Evolutionary conservation across 64 coral and sea anemone species (phyloP), one percentile per base, ranked within the genome.

Genomic region (Orbicella faveolata): DNA sequence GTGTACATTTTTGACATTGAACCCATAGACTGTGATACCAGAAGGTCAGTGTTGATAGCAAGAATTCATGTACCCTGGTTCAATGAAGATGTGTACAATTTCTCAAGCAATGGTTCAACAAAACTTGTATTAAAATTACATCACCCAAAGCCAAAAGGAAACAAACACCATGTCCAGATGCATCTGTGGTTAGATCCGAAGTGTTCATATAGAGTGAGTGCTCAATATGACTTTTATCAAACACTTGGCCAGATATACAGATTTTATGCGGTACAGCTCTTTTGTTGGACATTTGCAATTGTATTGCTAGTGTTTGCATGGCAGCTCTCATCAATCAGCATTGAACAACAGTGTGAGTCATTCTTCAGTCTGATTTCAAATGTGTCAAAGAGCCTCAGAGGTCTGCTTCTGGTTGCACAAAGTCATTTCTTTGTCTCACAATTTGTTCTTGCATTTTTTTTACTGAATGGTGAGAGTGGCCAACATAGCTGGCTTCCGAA

Each of bases 21-120:
- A 91, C 36, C 68, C 10, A 77, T 73, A 65, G 81, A 91, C 34
- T 93, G 97, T 94, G 94, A 91, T n/a, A 72, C 59, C 4, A 64
- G 54, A 14, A 80, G 39, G 23, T 70, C 87, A 86, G 26, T 90
- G 51, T 63, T 98, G 15, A 79, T 80, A 36, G 94, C 76, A 59
- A 74, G 86, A 88, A 86, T 96, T 77, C 91, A 99, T 84, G 90
- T 96, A 14, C 97, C 97, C 4, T 99, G 97, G 97, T 99, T 90
- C 75, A 88, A 86, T 84, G 97, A 99, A 94, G 88, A 99, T 63
- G 74, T 94, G 44, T 96, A 91, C 52, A 81, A 86, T 48, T 87
- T 55, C 73, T 90, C 88, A n/a, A 88, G 74, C 52, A 75, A 79
- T 84, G 92, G 88, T 76, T 62, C 69, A 78, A 75, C 90, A 55